Evolutionary conservation across 2,797 vertebrate genomes (phyloP), one percentile per base, ranked within the genome.

Genomic region (Sarcoramphus papa): DNA sequence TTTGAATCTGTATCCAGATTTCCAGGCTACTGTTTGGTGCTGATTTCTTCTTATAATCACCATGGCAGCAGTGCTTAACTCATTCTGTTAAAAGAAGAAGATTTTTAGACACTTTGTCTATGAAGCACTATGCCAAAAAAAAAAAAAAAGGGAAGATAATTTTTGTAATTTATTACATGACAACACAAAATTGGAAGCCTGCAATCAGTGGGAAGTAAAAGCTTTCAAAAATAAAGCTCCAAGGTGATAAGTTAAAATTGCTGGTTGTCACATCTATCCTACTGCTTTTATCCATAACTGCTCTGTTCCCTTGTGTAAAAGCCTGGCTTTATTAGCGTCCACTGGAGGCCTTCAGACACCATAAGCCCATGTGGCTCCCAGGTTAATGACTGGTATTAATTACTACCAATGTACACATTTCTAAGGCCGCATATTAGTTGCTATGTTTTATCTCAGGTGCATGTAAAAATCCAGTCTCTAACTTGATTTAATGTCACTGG

Each of bases 121-220:
- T 72, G 68, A 94, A 90, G 74, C 56, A 77, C 41, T 43, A 47
- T 35, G 60, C 80, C 6, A 65, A 59, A 70, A 85, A 72, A 54
- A 53, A 82, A 45, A 74, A 64, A 72, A 56, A 40, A n/a, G 24
- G 4, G 2, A 59, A 41, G 69, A 89, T 87, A 92, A 90, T 92
- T 96, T 93, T 92, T 87, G 35, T 85, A 91, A 93, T 94, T 93
- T 96, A 87, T 96, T 93, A 70, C 68, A 91, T 85, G 93, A 91
- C 81, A 93, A 97, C 92, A 95, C 64, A 95, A 91, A 97, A 95
- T 93, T 96, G 94, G 93, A 97, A 97, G 78, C 68, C 88, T 93
- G 75, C 90, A 93, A 96, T 96, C 95, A 96, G 92, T 95, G 88
- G 93, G 95, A 97, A 95, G 90, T 94, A 97, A 97, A 97, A 95